phyloP scores from a whole-genome alignment of 2,888 invertebrate genomes.

The Mimas tiliae region DNA sequence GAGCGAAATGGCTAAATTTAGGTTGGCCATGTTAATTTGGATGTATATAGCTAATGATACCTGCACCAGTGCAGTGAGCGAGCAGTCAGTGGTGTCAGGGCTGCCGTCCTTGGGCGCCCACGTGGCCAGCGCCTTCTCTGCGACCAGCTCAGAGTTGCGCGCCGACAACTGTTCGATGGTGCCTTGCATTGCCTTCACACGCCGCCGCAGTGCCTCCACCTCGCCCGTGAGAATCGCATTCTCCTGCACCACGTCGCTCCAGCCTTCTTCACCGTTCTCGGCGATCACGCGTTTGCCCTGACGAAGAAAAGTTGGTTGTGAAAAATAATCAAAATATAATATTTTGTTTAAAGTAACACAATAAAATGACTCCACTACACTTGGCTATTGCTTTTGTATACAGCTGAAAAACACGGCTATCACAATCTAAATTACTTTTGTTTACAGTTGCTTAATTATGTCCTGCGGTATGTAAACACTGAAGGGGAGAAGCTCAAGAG shows the following conservation, averaged over 20 bases:
- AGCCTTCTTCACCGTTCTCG: constrained; percentile 93
- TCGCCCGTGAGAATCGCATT: constrained; percentile 96
- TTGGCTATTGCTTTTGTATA: no score
- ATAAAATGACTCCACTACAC: no score
- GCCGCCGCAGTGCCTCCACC: constrained; percentile 92
- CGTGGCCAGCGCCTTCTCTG: constrained; percentile 89
- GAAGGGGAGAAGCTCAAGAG: no score
- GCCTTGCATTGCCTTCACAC: constrained; percentile 97
- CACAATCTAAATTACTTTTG: no score
- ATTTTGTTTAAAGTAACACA: no score
- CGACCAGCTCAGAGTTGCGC: constrained; percentile 91
- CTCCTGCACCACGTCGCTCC: constrained; percentile 98
- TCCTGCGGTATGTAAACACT: no score
- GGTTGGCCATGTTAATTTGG: no score
- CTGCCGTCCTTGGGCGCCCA: constrained; percentile 83
- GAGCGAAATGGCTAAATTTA: no score
- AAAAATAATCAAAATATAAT: no score
- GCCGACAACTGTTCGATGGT: constrained; percentile 94
- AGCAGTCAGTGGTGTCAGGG: constrained; percentile 71
- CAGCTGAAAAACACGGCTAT: no score
- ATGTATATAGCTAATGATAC: constrained; percentile 50
- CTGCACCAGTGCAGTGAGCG: constrained; percentile 80
- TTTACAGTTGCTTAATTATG: no score
- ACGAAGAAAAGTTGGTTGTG: not conserved
- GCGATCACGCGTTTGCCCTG: constrained; percentile 95